These are phyloP conservation scores for Gopherus flavomarginatus DNA, from an alignment of 2,113 vertebrate genomes.

Conservation along the genomic window DNA sequence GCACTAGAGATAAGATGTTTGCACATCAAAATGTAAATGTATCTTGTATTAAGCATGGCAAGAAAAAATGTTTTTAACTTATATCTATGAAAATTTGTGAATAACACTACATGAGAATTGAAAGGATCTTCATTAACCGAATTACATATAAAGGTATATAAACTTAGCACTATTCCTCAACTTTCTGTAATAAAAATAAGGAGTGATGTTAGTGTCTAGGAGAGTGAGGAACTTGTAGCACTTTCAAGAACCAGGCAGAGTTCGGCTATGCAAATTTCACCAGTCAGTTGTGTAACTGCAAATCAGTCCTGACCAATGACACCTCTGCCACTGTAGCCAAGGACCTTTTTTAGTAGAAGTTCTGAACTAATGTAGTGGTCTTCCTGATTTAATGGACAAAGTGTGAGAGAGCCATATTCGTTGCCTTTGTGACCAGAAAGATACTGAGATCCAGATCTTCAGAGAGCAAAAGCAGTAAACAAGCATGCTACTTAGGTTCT, in stretches of 20 bases:
- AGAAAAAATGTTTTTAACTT: neutral
- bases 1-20: neutral
- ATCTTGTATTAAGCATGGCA: neutral
- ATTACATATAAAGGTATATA: neutral
- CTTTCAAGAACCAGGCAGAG: neutral
- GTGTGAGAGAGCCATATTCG: neutral
- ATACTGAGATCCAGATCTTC: neutral
- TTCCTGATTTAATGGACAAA: neutral
- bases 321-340: neutral
- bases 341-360: neutral
- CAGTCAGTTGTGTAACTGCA: accelerated
- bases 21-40: no score
- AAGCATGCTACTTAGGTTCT: neutral
- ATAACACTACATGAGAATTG: neutral
- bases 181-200: neutral
- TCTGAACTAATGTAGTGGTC: accelerated
- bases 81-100: neutral
- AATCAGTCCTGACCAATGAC: neutral
- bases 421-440: neutral
- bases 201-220: neutral
- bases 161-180: neutral
- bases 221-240: neutral
- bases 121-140: neutral
- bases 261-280: neutral
- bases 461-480: neutral